Conservation (phyloP, 2,888 invertebrate genomes). For the Andrena bucephala region DNA sequence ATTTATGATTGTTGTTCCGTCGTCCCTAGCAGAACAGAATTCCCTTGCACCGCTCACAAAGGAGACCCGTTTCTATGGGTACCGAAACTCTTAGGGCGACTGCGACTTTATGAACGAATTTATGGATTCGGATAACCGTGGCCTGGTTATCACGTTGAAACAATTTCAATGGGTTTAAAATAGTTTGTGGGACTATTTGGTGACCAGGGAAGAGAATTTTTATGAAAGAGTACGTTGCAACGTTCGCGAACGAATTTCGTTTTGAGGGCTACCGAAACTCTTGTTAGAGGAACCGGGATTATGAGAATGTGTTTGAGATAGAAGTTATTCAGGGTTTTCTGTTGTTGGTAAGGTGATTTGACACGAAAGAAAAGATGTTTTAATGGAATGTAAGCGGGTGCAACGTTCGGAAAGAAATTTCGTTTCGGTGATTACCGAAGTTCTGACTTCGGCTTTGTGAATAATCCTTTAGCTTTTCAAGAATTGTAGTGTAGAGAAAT, state of each 20-base stretch:
- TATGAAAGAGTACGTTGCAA: not conserved
- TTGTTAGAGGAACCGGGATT: not conserved
- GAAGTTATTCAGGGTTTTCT: not conserved
- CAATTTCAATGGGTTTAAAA: not conserved
- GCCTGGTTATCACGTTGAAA: not conserved
- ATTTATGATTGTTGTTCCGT: conserved; percentile 60
- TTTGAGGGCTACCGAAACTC: not conserved
- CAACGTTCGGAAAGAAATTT: not conserved
- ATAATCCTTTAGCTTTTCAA: too few relatives aligned
- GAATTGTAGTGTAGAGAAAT: too few relatives aligned
- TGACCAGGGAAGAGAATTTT: not conserved
- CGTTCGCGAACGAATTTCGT: not conserved
- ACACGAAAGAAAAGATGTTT: too few relatives aligned
- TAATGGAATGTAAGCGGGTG: too few relatives aligned
- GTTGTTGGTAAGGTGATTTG: not conserved
- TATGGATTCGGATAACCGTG: not conserved
- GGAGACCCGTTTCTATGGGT: conserved; percentile 25
- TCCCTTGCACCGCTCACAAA: conserved; percentile 35
- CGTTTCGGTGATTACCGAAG: not conserved
- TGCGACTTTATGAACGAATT: conserved; percentile 15
- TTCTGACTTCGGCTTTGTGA: not conserved
- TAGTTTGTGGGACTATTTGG: not conserved
- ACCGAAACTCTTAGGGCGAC: conserved; percentile 23
- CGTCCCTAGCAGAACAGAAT: conserved; percentile 29
- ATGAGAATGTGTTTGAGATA: not conserved